Base-by-base conservation (phyloP, 2,113 vertebrate genomes). In the Elgaria multicarinata region DNA sequence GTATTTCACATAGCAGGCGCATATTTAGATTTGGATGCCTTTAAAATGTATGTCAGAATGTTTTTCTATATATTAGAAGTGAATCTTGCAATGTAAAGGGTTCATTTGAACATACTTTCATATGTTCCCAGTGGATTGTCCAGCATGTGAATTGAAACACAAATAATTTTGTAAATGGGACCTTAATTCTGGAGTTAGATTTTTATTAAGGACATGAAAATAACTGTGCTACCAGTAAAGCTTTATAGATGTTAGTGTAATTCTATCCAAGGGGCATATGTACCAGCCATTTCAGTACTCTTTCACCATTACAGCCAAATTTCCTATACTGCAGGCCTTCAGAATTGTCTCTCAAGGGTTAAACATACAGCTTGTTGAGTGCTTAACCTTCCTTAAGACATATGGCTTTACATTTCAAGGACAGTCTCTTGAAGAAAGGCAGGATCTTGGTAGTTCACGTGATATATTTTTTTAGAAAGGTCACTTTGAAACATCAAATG, bases 381-480 rank as follows among this genome's bases (percentile, higher is more conserved):
- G 89, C 86, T 94, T 91, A 93, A 87, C 92, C 92, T 93, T 91
- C 83, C 92, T 87, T 82, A 39, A 93, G 95, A 93, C 95, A 96
- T 69, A 87, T 96, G 95, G 95, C 88, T 96, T 95, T 97, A 94
- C 91, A 93, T 94, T 97, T 93, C 55, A 90, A 86, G 91, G 93
- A 92, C 91, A 96, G 92, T 90, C 12, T 90, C 79, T 33, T 18
- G 75, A 87, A 91, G 90, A 83, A 91, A 55, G 88, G 89, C 33
- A 44, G 62, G 31, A 85, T 82, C 93, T 77, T 92, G 94, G 93
- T 87, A 95, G 89, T 10, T 75, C n/a, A n/a, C n/a, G n/a, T n/a
- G n/a, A n/a, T n/a, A n/a, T n/a, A n/a, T n/a, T 69, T 72, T 53
- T 53, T 75, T 91, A 9, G 75, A 71, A 92, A 93, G 94, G 95